Base-by-base conservation (phyloP, 2,888 invertebrate genomes). In the Erynnis tages region DNA sequence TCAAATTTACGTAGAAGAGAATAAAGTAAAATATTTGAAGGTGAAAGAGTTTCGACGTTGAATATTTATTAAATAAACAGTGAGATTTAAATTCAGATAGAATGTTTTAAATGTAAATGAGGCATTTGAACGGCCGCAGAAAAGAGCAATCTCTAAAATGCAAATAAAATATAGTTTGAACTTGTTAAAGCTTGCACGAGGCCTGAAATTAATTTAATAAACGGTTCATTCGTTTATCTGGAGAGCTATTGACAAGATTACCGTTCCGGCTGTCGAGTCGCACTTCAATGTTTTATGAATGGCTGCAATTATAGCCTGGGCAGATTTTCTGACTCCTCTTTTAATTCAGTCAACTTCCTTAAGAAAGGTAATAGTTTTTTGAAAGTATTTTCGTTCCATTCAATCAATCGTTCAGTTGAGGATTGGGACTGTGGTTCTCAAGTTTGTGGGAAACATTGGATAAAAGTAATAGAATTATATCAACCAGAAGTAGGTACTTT, bases 211-310 rank as follows among this genome's bases (percentile, higher is more conserved):
- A 55, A 63, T 63, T 59, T 55, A 57, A 59, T 62, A 56, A 61
- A 61, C 45, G 57, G 52, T 57, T 56, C 49, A 53, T 59, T 59
- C 60, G 53, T 59, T 60, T 57, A 57, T 53, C 55, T 56, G 38
- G 54, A 60, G 57, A 34, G 58, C 54, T 53, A 56, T 62, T 60
- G 58, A 61, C 58, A 60, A 60, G 58, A 63, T 62, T 62, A 62
- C 50, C 58, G 56, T 53, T 58, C 55, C 44, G 54, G 44, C 35
- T 50, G 40, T 10, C 43, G 27, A 17, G 49, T 45, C 40, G 27
- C 41, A 49, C 55, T 46, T 55, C 54, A 47, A 53, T 45, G 38
- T 57, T 49, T 53, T 43, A 46, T 55, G 56, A 60, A 54, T 56
- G 46, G 50, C 52, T 48, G 52, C 59, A 63, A 62, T 62, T 61